Conservation (phyloP, 92 coral and sea anemone species). For the Hydrozoanthus gracilis region DNA sequence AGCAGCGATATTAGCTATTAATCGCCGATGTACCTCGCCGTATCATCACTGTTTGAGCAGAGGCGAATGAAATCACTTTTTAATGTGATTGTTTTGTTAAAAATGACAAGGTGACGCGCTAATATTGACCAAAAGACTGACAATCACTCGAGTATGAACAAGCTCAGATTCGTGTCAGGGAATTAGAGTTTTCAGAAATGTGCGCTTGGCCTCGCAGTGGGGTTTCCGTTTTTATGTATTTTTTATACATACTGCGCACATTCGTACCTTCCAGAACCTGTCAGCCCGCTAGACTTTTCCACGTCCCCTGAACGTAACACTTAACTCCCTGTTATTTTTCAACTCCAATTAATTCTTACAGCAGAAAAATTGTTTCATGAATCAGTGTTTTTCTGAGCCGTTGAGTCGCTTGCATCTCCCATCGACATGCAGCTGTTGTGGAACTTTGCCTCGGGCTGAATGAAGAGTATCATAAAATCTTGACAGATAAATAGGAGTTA, state of each 20-base stretch:
- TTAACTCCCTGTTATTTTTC: background rate
- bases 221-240: conserved; percentile 4
- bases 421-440: background rate
- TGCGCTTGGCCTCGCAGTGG: conserved; percentile 3
- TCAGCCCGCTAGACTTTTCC: background rate
- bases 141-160: background rate
- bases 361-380: background rate
- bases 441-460: conserved; percentile 12
- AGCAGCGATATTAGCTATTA: conserved; percentile 16
- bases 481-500: conserved; percentile 5
- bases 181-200: background rate
- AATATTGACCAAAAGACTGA: conserved; percentile 13
- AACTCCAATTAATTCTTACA: background rate
- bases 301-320: background rate
- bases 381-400: background rate
- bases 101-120: background rate
- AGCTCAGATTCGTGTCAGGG: background rate
- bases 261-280: background rate
- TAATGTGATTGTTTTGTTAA: conserved; percentile 8
- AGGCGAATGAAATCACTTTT: conserved; percentile 1
- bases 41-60: conserved; percentile 30
- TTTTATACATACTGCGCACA: background rate
- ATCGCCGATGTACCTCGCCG: conserved; percentile 12
- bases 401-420: background rate
- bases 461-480: background rate